Evolutionary conservation across 2,888 invertebrate genomes (phyloP), one percentile per base, ranked within the genome.

Genomic region (Galerucella nymphaeae): DNA sequence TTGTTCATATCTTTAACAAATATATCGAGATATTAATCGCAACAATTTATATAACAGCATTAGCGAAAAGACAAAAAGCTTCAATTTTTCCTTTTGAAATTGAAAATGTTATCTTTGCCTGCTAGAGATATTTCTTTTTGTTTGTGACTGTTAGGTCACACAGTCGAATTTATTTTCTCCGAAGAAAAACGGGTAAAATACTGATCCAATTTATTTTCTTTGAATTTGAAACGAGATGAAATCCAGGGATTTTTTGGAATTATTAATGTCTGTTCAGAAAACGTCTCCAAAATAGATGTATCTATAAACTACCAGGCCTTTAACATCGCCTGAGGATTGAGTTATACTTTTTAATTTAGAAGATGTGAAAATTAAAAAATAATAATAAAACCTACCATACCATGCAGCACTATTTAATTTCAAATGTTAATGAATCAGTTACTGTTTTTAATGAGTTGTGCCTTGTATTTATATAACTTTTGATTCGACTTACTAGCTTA

Each of bases 21-120:
- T 38, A 23, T 59, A 38, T 59, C 30, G 59, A 59, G 59, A 59
- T 38, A 59, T 59, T 30, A 59, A 38, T 59, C 59, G 8, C 30
- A 59, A 30, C n/a, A 59, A 59, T 38, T 38, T 59, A 59, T 38
- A 59, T 38, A n/a, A 8, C 14, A 38, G 59, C 11, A 38, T 59
- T 59, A n/a, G 38, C 59, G 14, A 53, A 55, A 65, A 65, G 65
- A 65, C 23, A 53, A 38, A 65, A 16, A 23, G 53, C 9, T 16
- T n/a, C 23, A 65, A 50, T 65, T 45, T 65, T 53, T 65, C 30
- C 16, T 14, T 50, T 38, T 23, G n/a, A 65, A 65, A 65, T 65
- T 66, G 66, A 66, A 66, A 66, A 38, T 30, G 66, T 66, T 66
- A 66, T 66, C 66, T 66, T 55, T 38, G 30, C 59, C 59, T 53